phyloP scores from a whole-genome alignment of 1,140 invertebrate genomes.

The Drosophila lacertosa region DNA sequence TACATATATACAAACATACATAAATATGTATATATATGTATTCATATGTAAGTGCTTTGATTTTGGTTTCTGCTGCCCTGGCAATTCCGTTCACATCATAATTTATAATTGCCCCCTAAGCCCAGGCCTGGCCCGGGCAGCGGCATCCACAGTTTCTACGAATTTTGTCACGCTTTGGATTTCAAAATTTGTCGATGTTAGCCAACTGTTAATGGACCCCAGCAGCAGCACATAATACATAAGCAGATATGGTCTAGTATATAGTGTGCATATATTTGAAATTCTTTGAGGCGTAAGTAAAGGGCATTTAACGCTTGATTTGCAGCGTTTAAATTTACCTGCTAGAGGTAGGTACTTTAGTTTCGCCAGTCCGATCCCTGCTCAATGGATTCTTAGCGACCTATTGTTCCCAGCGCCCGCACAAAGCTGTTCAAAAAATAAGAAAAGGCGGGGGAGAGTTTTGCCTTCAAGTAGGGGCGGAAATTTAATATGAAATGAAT shows the following conservation, averaged over 20 bases:
- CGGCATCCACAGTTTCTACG: conserved; percentile 54
- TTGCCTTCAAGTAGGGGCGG: conserved; percentile 65
- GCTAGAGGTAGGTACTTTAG: conserved; percentile 40
- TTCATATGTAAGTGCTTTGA: conserved; percentile 40
- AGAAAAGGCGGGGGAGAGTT: not conserved
- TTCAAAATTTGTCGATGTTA: conserved; percentile 79
- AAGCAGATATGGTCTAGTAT: conserved; percentile 1
- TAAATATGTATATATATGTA: not conserved
- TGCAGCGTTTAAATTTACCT: conserved; percentile 74
- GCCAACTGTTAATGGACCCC: conserved; percentile 70
- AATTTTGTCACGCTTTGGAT: conserved; percentile 79
- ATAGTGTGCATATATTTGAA: conserved; percentile 27
- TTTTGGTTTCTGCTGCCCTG: conserved; percentile 64
- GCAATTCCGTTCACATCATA: conserved; percentile 49
- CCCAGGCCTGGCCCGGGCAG: no score
- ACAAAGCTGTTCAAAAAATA: conserved; percentile 37
- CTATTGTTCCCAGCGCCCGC: conserved; percentile 68
- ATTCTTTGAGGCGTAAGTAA: conserved; percentile 73
- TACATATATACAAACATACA: not conserved
- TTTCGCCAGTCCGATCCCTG: conserved; percentile 24
- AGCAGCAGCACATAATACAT: conserved; percentile 1
- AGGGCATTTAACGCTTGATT: conserved; percentile 78
- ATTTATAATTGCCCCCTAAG: conserved; percentile 18
- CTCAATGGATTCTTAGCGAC: conserved; percentile 40
- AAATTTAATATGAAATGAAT: conserved; percentile 75